Conservation (phyloP, 1,140 invertebrate genomes). For the Oryctes rhinoceros region DNA sequence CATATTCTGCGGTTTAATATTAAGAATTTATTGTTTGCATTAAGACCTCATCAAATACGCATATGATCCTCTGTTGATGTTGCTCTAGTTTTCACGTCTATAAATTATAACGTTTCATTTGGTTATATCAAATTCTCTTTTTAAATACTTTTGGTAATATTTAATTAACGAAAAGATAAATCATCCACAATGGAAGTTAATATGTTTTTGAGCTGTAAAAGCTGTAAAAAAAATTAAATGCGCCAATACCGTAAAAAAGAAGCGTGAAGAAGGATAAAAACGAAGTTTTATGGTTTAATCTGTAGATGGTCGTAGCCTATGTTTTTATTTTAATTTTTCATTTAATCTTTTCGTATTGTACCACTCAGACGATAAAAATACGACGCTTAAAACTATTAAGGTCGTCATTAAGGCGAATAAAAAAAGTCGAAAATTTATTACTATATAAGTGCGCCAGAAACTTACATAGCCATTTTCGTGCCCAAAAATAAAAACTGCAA, state of each 20-base stretch:
- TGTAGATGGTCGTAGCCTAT: constrained; percentile 12
- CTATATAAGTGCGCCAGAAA: constrained; percentile 19
- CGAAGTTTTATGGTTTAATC: background rate
- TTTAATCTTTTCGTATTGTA: background rate
- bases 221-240: too few relatives aligned
- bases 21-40: too few relatives aligned
- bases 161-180: too few relatives aligned
- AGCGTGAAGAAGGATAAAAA: background rate
- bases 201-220: too few relatives aligned
- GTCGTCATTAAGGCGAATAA: background rate
- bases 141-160: too few relatives aligned
- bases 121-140: too few relatives aligned
- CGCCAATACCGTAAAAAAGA: background rate
- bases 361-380: constrained; percentile 12
- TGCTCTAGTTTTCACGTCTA: too few relatives aligned
- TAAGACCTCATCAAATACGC: too few relatives aligned
- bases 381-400: background rate
- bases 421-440: background rate
- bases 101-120: too few relatives aligned
- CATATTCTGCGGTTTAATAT: too few relatives aligned
- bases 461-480: background rate
- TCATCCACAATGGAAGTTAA: too few relatives aligned
- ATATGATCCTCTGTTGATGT: too few relatives aligned
- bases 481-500: constrained; percentile 2
- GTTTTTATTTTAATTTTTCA: constrained; percentile 11